phyloP scores from a whole-genome alignment of 2,797 vertebrate genomes.

The Poeciliopsis presidionis region DNA sequence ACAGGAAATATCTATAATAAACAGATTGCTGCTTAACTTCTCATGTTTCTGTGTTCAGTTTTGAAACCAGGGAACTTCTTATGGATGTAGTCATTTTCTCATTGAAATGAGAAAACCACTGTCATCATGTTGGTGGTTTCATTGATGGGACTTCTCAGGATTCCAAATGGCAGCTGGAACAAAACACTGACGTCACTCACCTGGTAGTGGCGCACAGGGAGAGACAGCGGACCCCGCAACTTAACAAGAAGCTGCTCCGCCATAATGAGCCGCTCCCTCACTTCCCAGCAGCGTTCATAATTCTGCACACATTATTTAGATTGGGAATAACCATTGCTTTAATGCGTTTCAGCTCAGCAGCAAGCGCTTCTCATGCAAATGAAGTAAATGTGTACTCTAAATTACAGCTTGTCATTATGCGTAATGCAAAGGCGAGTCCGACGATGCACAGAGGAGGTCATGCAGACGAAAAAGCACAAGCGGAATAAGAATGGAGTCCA shows the following conservation, averaged over 20 bases:
- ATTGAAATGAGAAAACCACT: not conserved
- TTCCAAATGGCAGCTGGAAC: slow-evolving; percentile 26
- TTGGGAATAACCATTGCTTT: slow-evolving; percentile 44
- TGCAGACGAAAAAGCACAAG: slow-evolving; percentile 23
- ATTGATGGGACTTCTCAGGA: not conserved
- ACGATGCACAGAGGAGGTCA: slow-evolving; percentile 45
- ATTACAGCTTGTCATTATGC: slow-evolving; percentile 70
- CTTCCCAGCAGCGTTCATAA: slow-evolving; percentile 63
- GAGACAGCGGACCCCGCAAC: slow-evolving; percentile 4
- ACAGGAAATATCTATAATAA: not conserved
- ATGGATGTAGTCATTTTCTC: not conserved
- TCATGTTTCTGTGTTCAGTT: not conserved
- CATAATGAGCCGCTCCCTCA: slow-evolving; percentile 42
- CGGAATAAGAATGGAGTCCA: slow-evolving; percentile 19
- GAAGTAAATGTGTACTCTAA: slow-evolving; percentile 70
- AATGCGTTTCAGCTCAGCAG: slow-evolving; percentile 46
- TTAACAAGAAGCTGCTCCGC: slow-evolving; percentile 30
- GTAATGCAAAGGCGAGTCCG: slow-evolving; percentile 34
- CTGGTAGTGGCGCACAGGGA: slow-evolving; percentile 25
- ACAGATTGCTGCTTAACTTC: not conserved
- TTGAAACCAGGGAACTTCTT: not conserved
- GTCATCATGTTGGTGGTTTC: not conserved
- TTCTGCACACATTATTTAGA: slow-evolving; percentile 57
- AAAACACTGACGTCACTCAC: slow-evolving; percentile 42
- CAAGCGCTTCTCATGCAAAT: slow-evolving; percentile 73